phyloP scores from a whole-genome alignment of 2,797 vertebrate species.

The Ctenosaura bakeri region DNA sequence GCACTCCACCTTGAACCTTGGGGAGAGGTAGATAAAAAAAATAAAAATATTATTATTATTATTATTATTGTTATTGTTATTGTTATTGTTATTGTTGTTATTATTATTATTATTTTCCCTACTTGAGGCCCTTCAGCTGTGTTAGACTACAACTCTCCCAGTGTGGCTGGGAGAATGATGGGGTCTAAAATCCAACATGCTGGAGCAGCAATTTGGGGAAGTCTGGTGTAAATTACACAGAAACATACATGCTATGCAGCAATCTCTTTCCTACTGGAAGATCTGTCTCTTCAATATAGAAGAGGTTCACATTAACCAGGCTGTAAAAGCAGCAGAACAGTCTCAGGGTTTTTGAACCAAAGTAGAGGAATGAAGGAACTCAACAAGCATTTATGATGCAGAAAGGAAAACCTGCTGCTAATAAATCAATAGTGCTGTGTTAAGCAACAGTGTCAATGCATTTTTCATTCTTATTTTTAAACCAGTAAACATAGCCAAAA shows the following conservation, averaged over 20 bases:
- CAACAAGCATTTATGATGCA: conserved; percentile 22
- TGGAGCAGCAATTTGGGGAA: too few species aligned
- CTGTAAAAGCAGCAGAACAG: neutral
- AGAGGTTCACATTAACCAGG: conserved; percentile 5
- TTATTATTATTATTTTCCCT: neutral
- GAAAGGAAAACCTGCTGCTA: conserved; percentile 38
- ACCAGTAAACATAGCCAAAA: conserved; percentile 40
- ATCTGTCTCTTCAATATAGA: neutral
- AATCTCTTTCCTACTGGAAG: neutral
- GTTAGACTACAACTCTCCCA: neutral
- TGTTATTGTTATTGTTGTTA: too few species aligned
- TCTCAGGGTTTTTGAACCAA: neutral
- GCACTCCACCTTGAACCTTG: too few species aligned
- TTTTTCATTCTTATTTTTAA: conserved; percentile 53
- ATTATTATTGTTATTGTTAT: too few species aligned
- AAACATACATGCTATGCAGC: neutral
- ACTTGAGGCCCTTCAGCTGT: neutral
- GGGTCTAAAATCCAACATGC: too few species aligned
- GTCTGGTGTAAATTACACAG: neutral
- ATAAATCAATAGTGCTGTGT: conserved; percentile 40
- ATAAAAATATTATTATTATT: too few species aligned
- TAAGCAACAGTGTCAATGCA: conserved; percentile 41
- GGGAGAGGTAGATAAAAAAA: too few species aligned
- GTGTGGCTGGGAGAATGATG: too few species aligned
- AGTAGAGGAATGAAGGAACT: neutral